phyloP scores from a whole-genome alignment of 2,888 invertebrate species.

The Drosophila parthenogenetica region DNA sequence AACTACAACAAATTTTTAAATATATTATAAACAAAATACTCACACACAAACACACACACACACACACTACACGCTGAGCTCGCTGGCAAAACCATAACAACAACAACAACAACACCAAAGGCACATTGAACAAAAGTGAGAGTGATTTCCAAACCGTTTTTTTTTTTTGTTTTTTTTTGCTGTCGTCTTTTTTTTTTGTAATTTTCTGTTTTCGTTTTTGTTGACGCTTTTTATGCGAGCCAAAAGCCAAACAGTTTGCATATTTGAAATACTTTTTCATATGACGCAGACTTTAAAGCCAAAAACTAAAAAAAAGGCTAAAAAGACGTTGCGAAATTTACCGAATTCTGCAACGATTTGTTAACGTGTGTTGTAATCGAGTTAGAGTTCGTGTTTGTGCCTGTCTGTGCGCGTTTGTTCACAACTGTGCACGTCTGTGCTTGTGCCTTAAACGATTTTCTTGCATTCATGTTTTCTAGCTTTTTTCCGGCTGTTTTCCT shows the following conservation, averaged over 20 bases:
- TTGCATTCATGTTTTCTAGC: constrained; percentile 25
- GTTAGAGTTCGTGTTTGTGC: not conserved
- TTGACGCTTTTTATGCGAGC: constrained; percentile 47
- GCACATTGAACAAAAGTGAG: constrained; percentile 80
- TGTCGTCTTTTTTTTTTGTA: constrained; percentile 32
- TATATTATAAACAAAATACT: constrained; percentile 15
- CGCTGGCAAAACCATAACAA: constrained; percentile 46
- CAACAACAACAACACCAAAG: constrained; percentile 42
- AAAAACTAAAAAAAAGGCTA: not conserved
- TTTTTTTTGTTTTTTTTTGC: constrained; percentile 21
- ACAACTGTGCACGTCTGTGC: not conserved
- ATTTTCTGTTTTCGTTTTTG: constrained; percentile 47
- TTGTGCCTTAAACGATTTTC: constrained; percentile 7
- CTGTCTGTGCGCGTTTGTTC: not conserved
- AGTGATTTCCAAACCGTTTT: constrained; percentile 80
- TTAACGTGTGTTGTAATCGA: constrained; percentile 57
- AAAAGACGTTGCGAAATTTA: constrained; percentile 11
- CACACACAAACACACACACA: constrained; percentile 5
- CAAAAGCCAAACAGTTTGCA: constrained; percentile 47
- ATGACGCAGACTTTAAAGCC: constrained; percentile 54
- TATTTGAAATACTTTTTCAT: constrained; percentile 59
- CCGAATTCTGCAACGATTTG: constrained; percentile 34
- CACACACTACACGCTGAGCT: constrained; percentile 29
- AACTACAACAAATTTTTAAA: constrained; percentile 15
- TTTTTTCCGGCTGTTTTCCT: constrained; percentile 18